phyloP scores from a whole-genome alignment of 1,140 invertebrate genomes.

The Camponotus pennsylvanicus region DNA sequence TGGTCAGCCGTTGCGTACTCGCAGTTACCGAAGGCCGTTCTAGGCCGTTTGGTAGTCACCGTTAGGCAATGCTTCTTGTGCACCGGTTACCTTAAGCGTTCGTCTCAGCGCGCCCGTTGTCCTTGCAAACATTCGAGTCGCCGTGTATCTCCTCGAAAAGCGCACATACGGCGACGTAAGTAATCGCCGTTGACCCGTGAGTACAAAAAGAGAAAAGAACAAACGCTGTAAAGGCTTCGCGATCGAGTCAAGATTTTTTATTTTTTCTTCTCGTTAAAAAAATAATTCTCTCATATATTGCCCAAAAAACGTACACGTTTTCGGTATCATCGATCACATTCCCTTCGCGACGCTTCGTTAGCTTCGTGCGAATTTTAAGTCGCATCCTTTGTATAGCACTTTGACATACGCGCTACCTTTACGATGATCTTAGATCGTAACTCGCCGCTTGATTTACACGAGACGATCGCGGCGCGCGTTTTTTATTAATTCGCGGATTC shows the following conservation, averaged over 20 bases:
- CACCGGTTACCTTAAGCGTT: slow-evolving; percentile 72
- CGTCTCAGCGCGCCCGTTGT: slow-evolving; percentile 60
- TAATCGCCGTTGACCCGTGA: slow-evolving; percentile 49
- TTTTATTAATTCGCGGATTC: slow-evolving; percentile 49
- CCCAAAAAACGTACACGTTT: background rate
- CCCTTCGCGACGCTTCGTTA: background rate
- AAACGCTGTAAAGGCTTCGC: background rate
- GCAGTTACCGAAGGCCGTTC: slow-evolving; percentile 77
- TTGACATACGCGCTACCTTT: slow-evolving; percentile 26
- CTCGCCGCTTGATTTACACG: slow-evolving; percentile 46
- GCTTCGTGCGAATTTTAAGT: background rate
- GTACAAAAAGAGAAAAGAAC: slow-evolving; percentile 2
- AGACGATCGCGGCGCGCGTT: background rate
- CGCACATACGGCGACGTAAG: background rate
- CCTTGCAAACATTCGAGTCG: slow-evolving; percentile 67
- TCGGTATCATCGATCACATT: background rate
- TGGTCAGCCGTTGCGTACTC: slow-evolving; percentile 73
- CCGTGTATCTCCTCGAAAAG: slow-evolving; percentile 46
- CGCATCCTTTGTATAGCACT: slow-evolving; percentile 3
- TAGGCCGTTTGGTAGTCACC: slow-evolving; percentile 75
- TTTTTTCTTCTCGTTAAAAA: background rate
- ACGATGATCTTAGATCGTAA: slow-evolving; percentile 45
- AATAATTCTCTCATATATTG: background rate
- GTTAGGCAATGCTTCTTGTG: slow-evolving; percentile 71
- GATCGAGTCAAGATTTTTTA: background rate